Base-by-base conservation (phyloP, 2,888 invertebrate genomes). In the Heliconius cydno region DNA sequence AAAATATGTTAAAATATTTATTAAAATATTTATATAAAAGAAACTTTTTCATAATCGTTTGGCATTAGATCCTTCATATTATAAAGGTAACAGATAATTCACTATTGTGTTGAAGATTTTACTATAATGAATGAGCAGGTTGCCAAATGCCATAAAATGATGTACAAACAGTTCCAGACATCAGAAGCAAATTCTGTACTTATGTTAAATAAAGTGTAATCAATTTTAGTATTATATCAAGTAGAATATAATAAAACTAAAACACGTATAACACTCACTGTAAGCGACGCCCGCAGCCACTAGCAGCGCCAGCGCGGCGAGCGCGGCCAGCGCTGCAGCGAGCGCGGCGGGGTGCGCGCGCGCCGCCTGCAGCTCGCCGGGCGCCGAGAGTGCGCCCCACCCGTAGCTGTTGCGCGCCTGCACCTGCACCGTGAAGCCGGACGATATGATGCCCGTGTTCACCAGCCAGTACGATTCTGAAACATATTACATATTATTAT, bases 381-480 rank as follows among this genome's bases (percentile, higher is more conserved):
- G 92, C 83, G 95, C 92, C 83, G 98, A 98, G 89, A 97, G 97
- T 25, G 96, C 95, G 80, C 98, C 97, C 96, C 97, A 98, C 34
- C 98, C 98, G 90, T 97, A 96, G 6, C 95, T 93, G 91, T 98
- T 99, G 79, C 95, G 94, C 0, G 98, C 98, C 81, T 97, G 96
- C 73, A 98, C 98, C 15, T 97, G 96, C 80, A 96, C 96, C 34
- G 96, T 97, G 84, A 96, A 96, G 2, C 98, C 98, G 22, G 97
- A 95, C 22, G 96, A 95, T 1, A 96, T 95, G 77, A 96, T 95
- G 76, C 97, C 92, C 25, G 96, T 96, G 15, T 96, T 96, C 41
- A 98, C 96, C 81, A 98, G 96, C 97, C 98, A 99, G 87, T 97
- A 97, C 81, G 97, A 96, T 70, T 98, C 97, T 96, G 78, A 1